Base-by-base conservation (phyloP, 2,888 invertebrate species). In the Shargacucullia verbasci region DNA sequence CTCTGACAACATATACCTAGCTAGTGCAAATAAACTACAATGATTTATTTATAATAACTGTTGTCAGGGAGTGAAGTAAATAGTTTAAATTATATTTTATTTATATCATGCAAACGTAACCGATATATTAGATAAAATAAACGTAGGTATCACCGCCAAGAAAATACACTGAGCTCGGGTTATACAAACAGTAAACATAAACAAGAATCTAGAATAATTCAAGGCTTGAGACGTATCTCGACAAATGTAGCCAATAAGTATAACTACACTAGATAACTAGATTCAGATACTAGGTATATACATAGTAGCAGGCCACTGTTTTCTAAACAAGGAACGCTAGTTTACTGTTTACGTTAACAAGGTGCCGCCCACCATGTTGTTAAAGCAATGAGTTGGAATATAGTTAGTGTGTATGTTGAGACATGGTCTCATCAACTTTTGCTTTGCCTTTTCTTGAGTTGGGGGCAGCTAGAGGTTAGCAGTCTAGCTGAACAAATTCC, bases 51-150 rank as follows among this genome's bases (percentile, higher is more conserved):
- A 8, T 37, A 35, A 62, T 48, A 39, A 41, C 55, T 62, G 48
- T 1, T 31, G 35, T 34, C 35, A 45, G 45, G 12, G 10, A 34
- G 41, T 44, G n/a, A 15, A 33, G 61, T 62, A 41, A 38, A 62
- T 31, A 3, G 48, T 31, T 55, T 13, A 55, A 54, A 54, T 69
- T 62, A 44, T 34, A 14, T 31, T 55, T 13, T 62, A 54, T 62
- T 69, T 62, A 44, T 34, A 14, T 29, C 20, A 33, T 8, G 12
- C 9, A 20, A 53, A 41, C 8, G 31, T 15, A 37, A 33, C 25
- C 8, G 14, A 14, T 8, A 49, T 43, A 40, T 4, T 37, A 45
- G 12, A 37, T 45, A 20, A 45, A 31, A 29, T 41, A 14, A 20
- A 3, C 20, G n/a, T 5, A 43, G n/a, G n/a, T 52, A 14, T 46